Conservation (phyloP, 1,140 invertebrate species). For the Steinernema khuongi region DNA sequence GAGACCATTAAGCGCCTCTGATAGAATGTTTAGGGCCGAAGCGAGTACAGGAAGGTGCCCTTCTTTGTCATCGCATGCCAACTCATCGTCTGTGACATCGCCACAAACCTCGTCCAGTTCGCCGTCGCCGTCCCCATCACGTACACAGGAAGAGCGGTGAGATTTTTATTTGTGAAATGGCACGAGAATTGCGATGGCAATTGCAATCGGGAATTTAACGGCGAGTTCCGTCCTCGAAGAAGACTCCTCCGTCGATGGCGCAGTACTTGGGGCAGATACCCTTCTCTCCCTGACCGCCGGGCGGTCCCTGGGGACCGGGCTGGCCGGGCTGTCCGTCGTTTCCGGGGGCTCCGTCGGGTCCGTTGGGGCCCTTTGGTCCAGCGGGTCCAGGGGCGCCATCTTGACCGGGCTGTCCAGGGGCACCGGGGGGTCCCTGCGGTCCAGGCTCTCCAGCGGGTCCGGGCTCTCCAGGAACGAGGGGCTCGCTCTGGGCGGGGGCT, state of each 20-base stretch:
- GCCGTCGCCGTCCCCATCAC: background rate
- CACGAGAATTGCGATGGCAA: background rate
- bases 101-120: background rate
- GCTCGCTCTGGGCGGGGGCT: slow-evolving; percentile 32
- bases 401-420: slow-evolving; percentile 29
- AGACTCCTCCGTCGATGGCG: slow-evolving; percentile 53
- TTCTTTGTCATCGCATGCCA: slow-evolving; percentile 6
- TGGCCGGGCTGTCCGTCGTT: slow-evolving; percentile 36
- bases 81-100: background rate
- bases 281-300: slow-evolving; percentile 42
- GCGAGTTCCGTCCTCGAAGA: slow-evolving; percentile 51
- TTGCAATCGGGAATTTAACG: background rate
- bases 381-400: slow-evolving; percentile 29
- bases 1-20: background rate
- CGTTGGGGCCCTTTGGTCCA: slow-evolving; percentile 37
- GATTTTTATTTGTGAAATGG: slow-evolving; percentile 2
- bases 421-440: slow-evolving; percentile 36
- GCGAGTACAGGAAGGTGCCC: background rate
- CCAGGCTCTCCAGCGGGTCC: slow-evolving; percentile 32
- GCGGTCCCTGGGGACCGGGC: slow-evolving; percentile 30
- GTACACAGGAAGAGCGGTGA: background rate
- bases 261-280: slow-evolving; percentile 54
- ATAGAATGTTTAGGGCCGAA: background rate
- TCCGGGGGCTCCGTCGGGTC: slow-evolving; percentile 36
- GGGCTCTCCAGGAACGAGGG: slow-evolving; percentile 32